Percentiles rank a stretch among this genome's conserved stretches.
These are phyloP conservation scores for Chaetodon trifasciatus DNA, from an alignment of 2,797 vertebrate genomes.

Conservation along the genomic window DNA sequence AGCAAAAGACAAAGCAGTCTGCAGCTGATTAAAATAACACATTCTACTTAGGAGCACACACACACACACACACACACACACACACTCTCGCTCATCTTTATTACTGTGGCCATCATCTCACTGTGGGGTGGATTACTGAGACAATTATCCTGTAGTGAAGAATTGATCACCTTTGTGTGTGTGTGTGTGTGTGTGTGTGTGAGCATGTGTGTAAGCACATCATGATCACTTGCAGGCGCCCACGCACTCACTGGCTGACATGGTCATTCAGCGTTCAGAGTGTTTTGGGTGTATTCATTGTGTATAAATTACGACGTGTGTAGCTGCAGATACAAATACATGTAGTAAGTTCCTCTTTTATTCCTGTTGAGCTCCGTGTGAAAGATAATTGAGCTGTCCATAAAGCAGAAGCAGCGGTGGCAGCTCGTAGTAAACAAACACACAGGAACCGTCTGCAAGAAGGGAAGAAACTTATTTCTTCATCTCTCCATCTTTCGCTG, in stretches of 20 bases:
- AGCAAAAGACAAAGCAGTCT: background rate
- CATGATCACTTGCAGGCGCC: background rate
- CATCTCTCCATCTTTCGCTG: background rate
- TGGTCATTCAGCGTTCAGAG: background rate
- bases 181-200: background rate
- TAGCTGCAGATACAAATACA: background rate
- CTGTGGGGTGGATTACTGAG: conserved; percentile 22
- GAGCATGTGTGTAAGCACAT: background rate
- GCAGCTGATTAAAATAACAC: conserved; percentile 18
- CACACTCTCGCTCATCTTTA: background rate
- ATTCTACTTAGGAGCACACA: conserved; percentile 6
- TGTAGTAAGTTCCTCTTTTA: background rate
- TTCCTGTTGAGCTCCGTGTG: conserved; percentile 2
- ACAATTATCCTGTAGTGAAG: conserved; percentile 36
- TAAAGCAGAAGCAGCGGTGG: conserved; percentile 2
- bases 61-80: background rate
- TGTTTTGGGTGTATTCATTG: background rate
- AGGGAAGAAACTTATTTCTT: conserved; percentile 1
- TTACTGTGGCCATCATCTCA: conserved; percentile 26
- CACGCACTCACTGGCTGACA: conserved; percentile 1
- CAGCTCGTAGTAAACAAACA: conserved; percentile 31
- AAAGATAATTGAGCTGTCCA: conserved; percentile 24
- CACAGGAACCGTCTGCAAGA: background rate
- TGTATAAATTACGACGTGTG: background rate
- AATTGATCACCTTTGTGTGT: conserved; percentile 27